Conservation (phyloP, 1,140 invertebrate genomes). For the Temnothorax curvispinosus region DNA sequence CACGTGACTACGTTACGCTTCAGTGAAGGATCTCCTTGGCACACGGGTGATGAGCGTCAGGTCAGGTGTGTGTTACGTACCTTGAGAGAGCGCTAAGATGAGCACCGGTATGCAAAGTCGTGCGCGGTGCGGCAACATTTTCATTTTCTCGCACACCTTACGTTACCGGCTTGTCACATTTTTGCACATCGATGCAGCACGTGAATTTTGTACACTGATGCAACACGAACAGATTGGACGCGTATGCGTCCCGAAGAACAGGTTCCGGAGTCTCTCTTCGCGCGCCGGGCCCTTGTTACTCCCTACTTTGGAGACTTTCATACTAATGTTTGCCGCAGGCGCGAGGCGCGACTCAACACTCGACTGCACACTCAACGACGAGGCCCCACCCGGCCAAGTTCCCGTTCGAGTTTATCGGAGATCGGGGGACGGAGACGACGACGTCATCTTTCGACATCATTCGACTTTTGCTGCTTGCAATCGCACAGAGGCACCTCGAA, state of each 20-base stretch:
- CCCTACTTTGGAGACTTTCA: constrained; percentile 50
- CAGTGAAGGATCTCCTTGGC: background rate
- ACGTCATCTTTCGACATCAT: constrained; percentile 62
- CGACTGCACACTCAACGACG: constrained; percentile 15
- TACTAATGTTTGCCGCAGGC: constrained; percentile 40
- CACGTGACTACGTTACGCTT: constrained; percentile 60
- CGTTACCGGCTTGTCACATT: constrained; percentile 33
- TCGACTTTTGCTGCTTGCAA: background rate
- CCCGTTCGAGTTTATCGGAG: constrained; percentile 54
- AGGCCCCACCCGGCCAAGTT: constrained; percentile 62
- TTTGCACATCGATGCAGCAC: background rate
- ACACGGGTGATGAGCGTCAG: background rate
- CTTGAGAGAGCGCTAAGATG: constrained; percentile 29
- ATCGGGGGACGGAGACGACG: background rate
- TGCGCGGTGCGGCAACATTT: constrained; percentile 6
- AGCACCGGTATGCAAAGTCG: background rate
- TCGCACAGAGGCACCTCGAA: background rate
- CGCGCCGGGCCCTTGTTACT: background rate
- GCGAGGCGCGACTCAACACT: background rate
- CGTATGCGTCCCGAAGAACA: background rate
- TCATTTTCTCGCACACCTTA: constrained; percentile 2
- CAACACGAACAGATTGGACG: background rate
- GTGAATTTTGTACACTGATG: background rate
- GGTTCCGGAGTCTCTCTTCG: background rate
- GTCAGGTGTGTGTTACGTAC: constrained; percentile 48